A percentile compares a stretch with the other conserved stretches of the same genome.
Evolutionary conservation across 2,113 vertebrate species (phyloP).

Genomic region (Platanista minor): DNA sequence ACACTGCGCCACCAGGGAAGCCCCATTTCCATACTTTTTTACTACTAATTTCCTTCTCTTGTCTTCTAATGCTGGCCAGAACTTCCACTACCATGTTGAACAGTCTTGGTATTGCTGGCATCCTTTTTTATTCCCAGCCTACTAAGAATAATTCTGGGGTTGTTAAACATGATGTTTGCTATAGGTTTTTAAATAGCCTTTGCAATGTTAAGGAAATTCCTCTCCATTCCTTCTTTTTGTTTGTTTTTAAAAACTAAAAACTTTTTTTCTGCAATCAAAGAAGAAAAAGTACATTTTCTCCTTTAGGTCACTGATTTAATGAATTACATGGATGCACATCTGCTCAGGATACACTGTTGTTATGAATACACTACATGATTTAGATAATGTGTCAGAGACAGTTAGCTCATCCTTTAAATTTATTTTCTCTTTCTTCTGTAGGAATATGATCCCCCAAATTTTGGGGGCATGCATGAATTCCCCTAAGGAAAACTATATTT

Average conservation of each 20-base stretch:
- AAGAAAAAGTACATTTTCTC: not conserved
- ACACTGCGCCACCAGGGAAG: too few species aligned
- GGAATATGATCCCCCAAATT: not conserved
- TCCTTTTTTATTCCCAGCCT: not conserved
- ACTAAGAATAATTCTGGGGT: not conserved
- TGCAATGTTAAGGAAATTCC: not conserved
- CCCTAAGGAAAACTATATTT: not conserved
- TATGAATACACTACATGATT: not conserved
- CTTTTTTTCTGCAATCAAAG: not conserved
- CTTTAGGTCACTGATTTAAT: not conserved
- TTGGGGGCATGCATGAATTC: not conserved
- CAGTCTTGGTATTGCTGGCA: not conserved
- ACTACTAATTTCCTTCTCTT: not conserved
- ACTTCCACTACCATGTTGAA: too few species aligned
- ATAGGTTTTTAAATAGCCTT: not conserved
- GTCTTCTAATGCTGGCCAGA: not conserved
- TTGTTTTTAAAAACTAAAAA: not conserved
- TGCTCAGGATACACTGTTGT: not conserved
- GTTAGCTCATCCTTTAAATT: not conserved
- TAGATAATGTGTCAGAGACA: not conserved
- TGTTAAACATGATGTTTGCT: not conserved
- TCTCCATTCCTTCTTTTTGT: not conserved
- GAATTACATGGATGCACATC: not conserved
- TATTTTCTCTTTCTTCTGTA: not conserved
- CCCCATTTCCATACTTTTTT: not conserved